These are phyloP conservation scores for Dreissena rostriformis DNA, from an alignment of 1,140 invertebrate genomes.

Conservation along the genomic window DNA sequence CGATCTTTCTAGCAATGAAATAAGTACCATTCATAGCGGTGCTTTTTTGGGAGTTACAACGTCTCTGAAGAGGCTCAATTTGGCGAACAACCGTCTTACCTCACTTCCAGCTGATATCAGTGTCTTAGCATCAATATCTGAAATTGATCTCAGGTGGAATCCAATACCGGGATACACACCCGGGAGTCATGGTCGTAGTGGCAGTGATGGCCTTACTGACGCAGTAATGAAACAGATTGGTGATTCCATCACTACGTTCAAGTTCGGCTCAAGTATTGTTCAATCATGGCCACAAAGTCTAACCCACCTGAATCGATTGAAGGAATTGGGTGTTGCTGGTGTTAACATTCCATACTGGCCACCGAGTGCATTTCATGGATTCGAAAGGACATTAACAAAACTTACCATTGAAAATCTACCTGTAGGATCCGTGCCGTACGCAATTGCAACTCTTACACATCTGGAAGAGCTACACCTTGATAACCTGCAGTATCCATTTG, in stretches of 20 bases:
- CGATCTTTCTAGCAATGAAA: constrained; percentile 29
- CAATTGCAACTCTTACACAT: constrained; percentile 12
- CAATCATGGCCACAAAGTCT: constrained; percentile 32
- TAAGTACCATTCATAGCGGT: neutral
- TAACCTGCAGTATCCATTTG: neutral
- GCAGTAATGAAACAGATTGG: constrained; percentile 32
- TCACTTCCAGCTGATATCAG: constrained; percentile 10
- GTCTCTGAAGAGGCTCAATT: neutral
- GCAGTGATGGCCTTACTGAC: constrained; percentile 35
- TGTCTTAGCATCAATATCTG: neutral
- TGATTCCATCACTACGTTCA: constrained; percentile 18
- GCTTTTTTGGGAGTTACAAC: neutral
- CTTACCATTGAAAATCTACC: constrained; percentile 34
- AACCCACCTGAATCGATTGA: constrained; percentile 29
- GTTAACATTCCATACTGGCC: constrained; percentile 23
- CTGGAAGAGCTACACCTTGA: constrained; percentile 38
- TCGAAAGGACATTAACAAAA: constrained; percentile 27
- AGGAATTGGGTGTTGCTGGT: constrained; percentile 27
- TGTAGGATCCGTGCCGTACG: constrained; percentile 21
- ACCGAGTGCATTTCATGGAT: constrained; percentile 39
- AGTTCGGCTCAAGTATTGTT: constrained; percentile 18
- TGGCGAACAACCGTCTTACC: constrained; percentile 23
- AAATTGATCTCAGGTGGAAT: constrained; percentile 40
- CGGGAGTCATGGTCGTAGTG: neutral
- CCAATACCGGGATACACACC: constrained; percentile 24